These are phyloP conservation scores for Leucosticte australis DNA, from an alignment of 2,113 vertebrate genomes.

Conservation along the genomic window DNA sequence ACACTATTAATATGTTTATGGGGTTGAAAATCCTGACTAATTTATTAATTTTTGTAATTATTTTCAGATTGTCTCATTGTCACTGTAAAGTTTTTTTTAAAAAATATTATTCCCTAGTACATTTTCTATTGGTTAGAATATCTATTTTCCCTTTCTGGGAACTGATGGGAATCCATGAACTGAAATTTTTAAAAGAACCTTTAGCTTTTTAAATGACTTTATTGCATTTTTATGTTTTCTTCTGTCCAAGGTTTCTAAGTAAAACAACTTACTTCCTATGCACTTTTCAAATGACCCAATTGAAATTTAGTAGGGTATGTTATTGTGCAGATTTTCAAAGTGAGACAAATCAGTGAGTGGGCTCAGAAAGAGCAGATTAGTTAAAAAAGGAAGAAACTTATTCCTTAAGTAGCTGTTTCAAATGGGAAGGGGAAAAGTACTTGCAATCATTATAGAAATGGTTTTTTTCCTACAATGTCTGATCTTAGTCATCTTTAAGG, in stretches of 20 bases:
- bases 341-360: not conserved
- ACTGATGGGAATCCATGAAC: not conserved
- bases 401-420: not conserved
- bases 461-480: not conserved
- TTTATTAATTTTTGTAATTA: not conserved
- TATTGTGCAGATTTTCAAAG: not conserved
- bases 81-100: not conserved
- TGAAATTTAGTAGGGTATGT: not conserved
- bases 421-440: not conserved
- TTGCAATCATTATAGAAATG: not conserved
- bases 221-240: not conserved
- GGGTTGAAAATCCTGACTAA: not conserved
- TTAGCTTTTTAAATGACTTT: not conserved
- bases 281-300: not conserved
- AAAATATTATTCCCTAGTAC: not conserved
- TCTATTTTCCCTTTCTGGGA: not conserved
- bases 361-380: not conserved
- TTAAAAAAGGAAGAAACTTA: not conserved
- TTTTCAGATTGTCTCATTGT: not conserved
- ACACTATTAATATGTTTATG: not conserved
- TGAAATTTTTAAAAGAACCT: not conserved
- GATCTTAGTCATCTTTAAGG: not conserved
- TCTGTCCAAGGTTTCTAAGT: not conserved
- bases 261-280: not conserved
- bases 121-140: not conserved